Conservation (phyloP, 2,888 invertebrate genomes). For the Chorisops tibialis region DNA sequence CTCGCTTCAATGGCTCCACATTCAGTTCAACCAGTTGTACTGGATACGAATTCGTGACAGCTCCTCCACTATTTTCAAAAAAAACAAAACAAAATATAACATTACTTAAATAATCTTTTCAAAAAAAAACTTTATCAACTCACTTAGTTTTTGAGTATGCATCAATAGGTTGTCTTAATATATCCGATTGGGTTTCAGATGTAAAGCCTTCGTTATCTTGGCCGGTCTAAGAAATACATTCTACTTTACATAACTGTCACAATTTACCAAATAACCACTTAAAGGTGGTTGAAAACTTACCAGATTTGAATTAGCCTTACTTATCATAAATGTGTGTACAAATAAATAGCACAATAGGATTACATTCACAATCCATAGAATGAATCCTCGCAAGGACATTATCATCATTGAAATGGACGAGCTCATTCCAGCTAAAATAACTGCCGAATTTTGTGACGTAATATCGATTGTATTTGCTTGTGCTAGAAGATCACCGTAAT, state of each 20-base stretch:
- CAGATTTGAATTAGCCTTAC: conserved; percentile 25
- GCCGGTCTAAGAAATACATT: conserved; percentile 8
- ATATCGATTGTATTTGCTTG: conserved; percentile 37
- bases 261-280: conserved; percentile 6
- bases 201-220: conserved; percentile 28
- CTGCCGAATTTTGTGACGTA: conserved; percentile 30
- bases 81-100: neutral
- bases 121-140: neutral
- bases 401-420: conserved; percentile 48
- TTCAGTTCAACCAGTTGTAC: conserved; percentile 20
- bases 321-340: conserved; percentile 34
- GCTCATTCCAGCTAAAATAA: conserved; percentile 42
- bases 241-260: neutral
- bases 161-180: conserved; percentile 28
- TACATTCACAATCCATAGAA: conserved; percentile 52
- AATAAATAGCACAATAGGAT: conserved; percentile 42
- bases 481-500: conserved; percentile 42
- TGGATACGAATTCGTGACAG: neutral
- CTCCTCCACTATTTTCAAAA: neutral
- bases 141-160: conserved; percentile 22
- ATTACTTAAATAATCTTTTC: no score
- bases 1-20: conserved; percentile 27
- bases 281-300: neutral
- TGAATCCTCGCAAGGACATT: conserved; percentile 51
- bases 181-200: conserved; percentile 28